phyloP scores from a whole-genome alignment of 2,113 vertebrate genomes.

The Rhinichthys klamathensis region DNA sequence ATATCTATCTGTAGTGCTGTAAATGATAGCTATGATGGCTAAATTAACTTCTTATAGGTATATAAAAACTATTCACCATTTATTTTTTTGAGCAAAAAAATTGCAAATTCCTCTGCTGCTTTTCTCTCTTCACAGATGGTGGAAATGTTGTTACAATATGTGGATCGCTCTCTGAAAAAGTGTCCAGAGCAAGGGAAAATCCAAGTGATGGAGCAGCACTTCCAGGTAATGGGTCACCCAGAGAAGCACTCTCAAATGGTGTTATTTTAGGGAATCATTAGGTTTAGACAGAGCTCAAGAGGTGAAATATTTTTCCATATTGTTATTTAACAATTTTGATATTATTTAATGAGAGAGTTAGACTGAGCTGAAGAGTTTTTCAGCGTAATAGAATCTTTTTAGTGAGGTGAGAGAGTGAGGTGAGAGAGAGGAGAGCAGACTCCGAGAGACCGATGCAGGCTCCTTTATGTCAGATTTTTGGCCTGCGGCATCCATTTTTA shows the following conservation, averaged over 20 bases:
- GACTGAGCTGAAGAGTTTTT: not conserved
- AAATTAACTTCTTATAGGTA: not conserved
- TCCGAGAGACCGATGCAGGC: not conserved
- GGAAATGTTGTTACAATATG: conserved; percentile 91
- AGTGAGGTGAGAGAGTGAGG: conserved; percentile 1
- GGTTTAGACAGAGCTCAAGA: not conserved
- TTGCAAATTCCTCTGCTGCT: not conserved
- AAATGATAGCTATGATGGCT: not conserved
- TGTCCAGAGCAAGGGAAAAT: conserved; percentile 96
- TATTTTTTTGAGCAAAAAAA: not conserved
- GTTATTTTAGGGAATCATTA: not conserved
- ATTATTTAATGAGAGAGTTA: not conserved
- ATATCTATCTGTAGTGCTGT: not conserved
- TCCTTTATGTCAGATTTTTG: conserved; percentile 20
- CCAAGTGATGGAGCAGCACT: conserved; percentile 95
- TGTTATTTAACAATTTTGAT: not conserved
- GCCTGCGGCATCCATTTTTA: conserved; percentile 29
- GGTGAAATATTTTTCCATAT: not conserved
- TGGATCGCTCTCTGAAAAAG: conserved; percentile 87
- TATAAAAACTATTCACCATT: not conserved
- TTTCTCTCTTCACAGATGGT: conserved; percentile 81
- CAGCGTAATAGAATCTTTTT: not conserved
- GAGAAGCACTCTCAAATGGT: not conserved
- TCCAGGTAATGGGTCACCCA: conserved; percentile 78
- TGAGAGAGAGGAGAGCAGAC: conserved; percentile 1